Conservation (phyloP, 2,888 invertebrate species). For the Cancer borealis region DNA sequence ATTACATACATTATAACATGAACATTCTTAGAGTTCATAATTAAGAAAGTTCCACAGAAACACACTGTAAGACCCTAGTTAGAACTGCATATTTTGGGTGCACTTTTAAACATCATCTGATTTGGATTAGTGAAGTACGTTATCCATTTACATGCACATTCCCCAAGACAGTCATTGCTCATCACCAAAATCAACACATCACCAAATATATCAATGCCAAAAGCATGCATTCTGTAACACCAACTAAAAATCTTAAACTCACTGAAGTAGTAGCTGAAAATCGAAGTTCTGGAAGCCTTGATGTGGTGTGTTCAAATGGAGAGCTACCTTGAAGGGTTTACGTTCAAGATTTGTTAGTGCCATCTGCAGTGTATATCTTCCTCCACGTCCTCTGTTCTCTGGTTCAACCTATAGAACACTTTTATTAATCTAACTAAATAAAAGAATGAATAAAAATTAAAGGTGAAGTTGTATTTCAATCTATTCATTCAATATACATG, state of each 20-base stretch:
- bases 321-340: constrained; percentile 59
- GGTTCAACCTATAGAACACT: constrained; percentile 51
- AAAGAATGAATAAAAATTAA: too few species aligned
- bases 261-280: constrained; percentile 51
- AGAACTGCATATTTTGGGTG: too few species aligned
- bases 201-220: not conserved
- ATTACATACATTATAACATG: too few species aligned
- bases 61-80: too few species aligned
- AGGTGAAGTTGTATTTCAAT: not conserved
- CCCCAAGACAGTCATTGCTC: not conserved
- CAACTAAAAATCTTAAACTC: not conserved
- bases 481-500: not conserved
- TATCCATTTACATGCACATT: too few species aligned
- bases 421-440: not conserved
- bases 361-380: constrained; percentile 59
- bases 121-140: too few species aligned
- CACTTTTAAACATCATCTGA: too few species aligned
- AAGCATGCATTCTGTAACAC: not conserved
- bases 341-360: constrained; percentile 50
- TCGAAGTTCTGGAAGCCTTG: constrained; percentile 62
- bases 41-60: too few species aligned
- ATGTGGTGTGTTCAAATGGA: constrained; percentile 64
- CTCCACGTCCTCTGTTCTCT: constrained; percentile 45
- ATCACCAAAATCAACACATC: not conserved
- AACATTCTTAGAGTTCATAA: too few species aligned